A percentile compares a stretch with the other conserved stretches of the same genome.
Evolutionary conservation across 1,140 invertebrate species (phyloP).

Genomic region (Brachionus angularis): DNA sequence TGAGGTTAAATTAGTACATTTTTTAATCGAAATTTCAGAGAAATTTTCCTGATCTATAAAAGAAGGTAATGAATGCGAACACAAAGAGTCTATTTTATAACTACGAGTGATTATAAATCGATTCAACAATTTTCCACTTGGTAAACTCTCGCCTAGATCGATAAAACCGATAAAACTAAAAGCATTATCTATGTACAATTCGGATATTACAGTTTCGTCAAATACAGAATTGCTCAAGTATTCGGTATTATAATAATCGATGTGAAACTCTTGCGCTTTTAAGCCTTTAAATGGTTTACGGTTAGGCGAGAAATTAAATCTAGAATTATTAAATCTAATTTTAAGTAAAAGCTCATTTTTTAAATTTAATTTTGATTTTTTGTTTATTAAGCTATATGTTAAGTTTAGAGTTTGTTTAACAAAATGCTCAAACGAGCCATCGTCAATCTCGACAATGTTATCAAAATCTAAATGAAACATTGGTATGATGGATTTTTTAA

Average conservation of each 20-base stretch:
- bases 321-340: conserved; percentile 27
- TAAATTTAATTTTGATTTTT: not conserved
- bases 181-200: conserved; percentile 15
- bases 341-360: conserved; percentile 14
- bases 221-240: conserved; percentile 38
- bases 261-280: not conserved
- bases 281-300: conserved; percentile 17
- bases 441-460: conserved; percentile 17
- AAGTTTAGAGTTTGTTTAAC: not conserved
- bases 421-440: conserved; percentile 32
- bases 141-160: not conserved
- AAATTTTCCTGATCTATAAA: conserved; percentile 33
- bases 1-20: not conserved
- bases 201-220: not conserved
- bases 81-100: conserved; percentile 31
- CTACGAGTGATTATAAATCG: not conserved
- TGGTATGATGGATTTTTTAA: conserved; percentile 28
- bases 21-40: conserved; percentile 26
- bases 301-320: conserved; percentile 9
- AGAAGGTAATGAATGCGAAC: conserved; percentile 39
- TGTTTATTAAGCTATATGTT: not conserved
- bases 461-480: conserved; percentile 42
- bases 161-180: conserved; percentile 39
- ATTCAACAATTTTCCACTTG: conserved; percentile 24
- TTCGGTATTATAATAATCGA: conserved; percentile 1